Conservation (phyloP, 2,797 vertebrate genomes). For the Acanthiza pusilla region DNA sequence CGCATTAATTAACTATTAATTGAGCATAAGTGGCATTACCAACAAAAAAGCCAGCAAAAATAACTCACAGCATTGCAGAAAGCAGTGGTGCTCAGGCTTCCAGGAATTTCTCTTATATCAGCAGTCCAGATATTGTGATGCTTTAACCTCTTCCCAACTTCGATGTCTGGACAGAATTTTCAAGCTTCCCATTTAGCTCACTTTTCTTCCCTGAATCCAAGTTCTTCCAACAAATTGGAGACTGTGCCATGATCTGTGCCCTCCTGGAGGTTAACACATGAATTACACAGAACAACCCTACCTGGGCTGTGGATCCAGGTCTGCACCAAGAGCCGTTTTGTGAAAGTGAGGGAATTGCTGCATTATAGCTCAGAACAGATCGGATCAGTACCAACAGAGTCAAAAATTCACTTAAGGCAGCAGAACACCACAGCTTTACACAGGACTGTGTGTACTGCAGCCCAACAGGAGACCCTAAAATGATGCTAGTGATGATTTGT, state of each 20-base stretch:
- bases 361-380: neutral
- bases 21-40: neutral
- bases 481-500: neutral
- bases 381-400: accelerated
- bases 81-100: neutral
- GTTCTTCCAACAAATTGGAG: neutral
- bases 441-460: neutral
- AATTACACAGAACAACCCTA: neutral
- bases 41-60: neutral
- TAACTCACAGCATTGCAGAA: neutral
- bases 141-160: neutral
- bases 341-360: neutral
- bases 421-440: neutral
- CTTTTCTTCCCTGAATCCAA: neutral
- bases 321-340: neutral
- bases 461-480: neutral
- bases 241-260: neutral
- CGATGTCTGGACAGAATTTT: neutral
- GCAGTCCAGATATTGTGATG: neutral
- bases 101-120: neutral
- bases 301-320: neutral
- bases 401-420: neutral
- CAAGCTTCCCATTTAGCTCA: neutral
- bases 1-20: neutral
- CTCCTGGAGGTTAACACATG: neutral